Evolutionary conservation across 2,888 invertebrate species (phyloP).

Genomic region (Lasioglossum calceatum): DNA sequence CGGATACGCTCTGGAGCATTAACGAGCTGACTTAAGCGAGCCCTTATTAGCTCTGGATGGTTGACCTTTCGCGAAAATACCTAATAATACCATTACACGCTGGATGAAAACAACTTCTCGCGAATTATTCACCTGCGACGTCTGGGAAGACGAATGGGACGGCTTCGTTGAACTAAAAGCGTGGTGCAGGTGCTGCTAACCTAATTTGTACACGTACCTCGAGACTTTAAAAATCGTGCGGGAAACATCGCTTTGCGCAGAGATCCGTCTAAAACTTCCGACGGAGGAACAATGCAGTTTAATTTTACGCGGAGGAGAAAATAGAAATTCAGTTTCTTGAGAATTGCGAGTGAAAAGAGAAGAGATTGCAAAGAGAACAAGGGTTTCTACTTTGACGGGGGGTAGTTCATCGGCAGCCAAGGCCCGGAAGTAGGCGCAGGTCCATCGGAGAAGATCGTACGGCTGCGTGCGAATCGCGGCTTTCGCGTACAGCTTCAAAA

Average conservation of each 20-base stretch:
- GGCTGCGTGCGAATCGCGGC: constrained; percentile 96
- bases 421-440: constrained; percentile 92
- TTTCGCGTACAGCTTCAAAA: constrained; percentile 94
- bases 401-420: constrained; percentile 90
- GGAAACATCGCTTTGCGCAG: background rate
- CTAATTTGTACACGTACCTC: background rate
- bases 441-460: constrained; percentile 92
- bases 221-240: background rate
- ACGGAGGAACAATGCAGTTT: background rate
- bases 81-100: background rate
- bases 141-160: background rate
- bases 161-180: background rate
- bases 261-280: background rate
- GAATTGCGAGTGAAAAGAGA: background rate
- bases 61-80: background rate
- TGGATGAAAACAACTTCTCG: background rate
- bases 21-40: background rate
- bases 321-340: background rate
- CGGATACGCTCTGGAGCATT: background rate
- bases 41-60: background rate
- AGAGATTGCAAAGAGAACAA: background rate
- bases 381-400: constrained; percentile 89
- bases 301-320: background rate
- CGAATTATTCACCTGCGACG: background rate
- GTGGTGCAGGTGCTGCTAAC: background rate